Evolutionary conservation across 2,113 vertebrate genomes (phyloP), one percentile per base, ranked within the genome.

Genomic region (Jacana jacana): DNA sequence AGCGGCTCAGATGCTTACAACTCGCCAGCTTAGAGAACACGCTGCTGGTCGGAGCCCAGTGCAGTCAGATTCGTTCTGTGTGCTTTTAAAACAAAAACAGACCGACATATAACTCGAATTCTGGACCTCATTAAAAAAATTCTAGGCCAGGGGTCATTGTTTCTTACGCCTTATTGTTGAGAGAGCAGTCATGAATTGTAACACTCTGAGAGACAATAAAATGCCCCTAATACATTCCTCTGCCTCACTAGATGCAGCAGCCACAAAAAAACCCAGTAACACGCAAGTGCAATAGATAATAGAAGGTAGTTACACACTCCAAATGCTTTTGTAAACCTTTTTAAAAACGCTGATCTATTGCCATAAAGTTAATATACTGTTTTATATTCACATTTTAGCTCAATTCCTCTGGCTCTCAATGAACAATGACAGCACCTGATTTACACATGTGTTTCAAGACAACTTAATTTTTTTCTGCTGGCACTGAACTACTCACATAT

Each of bases 311-410:
- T 72, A 60, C 40, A 60, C 70, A 86, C 40, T 69, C 44, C n/a
- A 94, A 82, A 82, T 79, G 82, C 44, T 37, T 86, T 73, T 65
- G 40, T 48, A 95, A 97, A 93, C 79, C 80, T 91, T 73, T 76
- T 73, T 91, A 48, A 93, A 86, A 89, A 52, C 87, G 92, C 61
- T 81, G 61, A 86, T 70, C 71, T 79, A 48, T 35, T 77, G 54
- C 39, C 88, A 63, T 17, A 54, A 94, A 94, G 61, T 89, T 95
- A 95, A 94, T 58, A 91, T 20, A 22, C 13, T 79, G 69, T 57
- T 97, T 95, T 88, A 84, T 40, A 88, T 88, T 81, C 66, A 93
- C 42, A 85, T 90, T 81, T 83, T 73, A 91, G 60, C 87, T 48
- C 5, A 51, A 27, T 92, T 93, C 94, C 75, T 94, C 54, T 73